Percentiles rank a stretch among this genome's conserved stretches.
Evolutionary conservation across 2,888 invertebrate genomes (phyloP).

Genomic region (Pherbina coryleti): DNA sequence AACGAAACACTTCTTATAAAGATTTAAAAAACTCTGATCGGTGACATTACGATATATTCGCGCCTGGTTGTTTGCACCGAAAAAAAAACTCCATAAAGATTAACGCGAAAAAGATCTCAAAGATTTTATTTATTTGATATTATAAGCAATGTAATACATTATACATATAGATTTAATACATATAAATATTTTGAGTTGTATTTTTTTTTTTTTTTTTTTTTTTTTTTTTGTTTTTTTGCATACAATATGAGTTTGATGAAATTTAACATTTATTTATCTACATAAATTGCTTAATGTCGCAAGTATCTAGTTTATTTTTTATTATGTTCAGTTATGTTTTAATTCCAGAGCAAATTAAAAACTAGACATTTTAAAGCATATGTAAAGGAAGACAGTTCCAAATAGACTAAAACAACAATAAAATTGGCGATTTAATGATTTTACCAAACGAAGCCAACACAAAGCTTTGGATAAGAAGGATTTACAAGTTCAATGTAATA

Average conservation of each 20-base stretch:
- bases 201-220: slow-evolving; percentile 29
- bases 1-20: too few species aligned
- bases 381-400: not conserved
- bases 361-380: not conserved
- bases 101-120: slow-evolving; percentile 58
- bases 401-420: not conserved
- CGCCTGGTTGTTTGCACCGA: not conserved
- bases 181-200: slow-evolving; percentile 28
- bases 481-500: not conserved
- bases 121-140: slow-evolving; percentile 46
- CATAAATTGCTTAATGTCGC: not conserved
- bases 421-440: not conserved
- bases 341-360: not conserved
- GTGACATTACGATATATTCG: too few species aligned
- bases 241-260: too few species aligned
- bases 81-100: slow-evolving; percentile 30
- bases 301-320: not conserved
- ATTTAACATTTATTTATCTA: not conserved
- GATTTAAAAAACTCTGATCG: too few species aligned
- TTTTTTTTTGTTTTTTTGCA: not conserved
- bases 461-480: too few species aligned
- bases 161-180: slow-evolving; percentile 44
- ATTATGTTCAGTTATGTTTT: not conserved
- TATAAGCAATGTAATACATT: slow-evolving; percentile 43
- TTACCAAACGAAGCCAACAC: not conserved